A percentile compares a stretch with the other conserved stretches of the same genome.
Evolutionary conservation across 2,797 vertebrate genomes (phyloP).

Genomic region (Sebastes diaconus): DNA sequence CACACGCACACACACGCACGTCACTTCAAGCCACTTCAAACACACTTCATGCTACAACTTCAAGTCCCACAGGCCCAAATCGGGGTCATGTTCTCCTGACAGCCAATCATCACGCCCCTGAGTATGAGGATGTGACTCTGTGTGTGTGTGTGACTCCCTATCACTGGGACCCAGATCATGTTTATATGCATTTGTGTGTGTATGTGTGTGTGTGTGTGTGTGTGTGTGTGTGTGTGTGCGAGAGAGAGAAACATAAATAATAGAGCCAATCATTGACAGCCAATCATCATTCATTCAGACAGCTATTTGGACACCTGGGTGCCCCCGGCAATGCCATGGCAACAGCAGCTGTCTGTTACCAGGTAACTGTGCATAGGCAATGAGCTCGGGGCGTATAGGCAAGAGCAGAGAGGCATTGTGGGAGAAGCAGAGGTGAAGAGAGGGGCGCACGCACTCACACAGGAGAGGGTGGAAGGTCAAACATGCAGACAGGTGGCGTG

Average conservation of each 20-base stretch:
- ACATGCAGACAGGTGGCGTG: slow-evolving; percentile 36
- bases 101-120: slow-evolving; percentile 58
- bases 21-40: slow-evolving; percentile 68
- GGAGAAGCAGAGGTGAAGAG: slow-evolving; percentile 48
- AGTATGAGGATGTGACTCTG: slow-evolving; percentile 13
- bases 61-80: slow-evolving; percentile 61
- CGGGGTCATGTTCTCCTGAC: slow-evolving; percentile 68
- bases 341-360: slow-evolving; percentile 67
- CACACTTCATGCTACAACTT: slow-evolving; percentile 59
- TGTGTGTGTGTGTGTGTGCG: neutral
- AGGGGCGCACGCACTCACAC: neutral
- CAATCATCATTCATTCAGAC: slow-evolving; percentile 58
- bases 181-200: slow-evolving; percentile 21
- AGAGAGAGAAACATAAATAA: neutral
- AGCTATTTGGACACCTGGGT: slow-evolving; percentile 56
- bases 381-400: slow-evolving; percentile 31
- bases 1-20: neutral
- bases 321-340: slow-evolving; percentile 44
- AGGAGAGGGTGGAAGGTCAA: slow-evolving; percentile 39
- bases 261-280: slow-evolving; percentile 26
- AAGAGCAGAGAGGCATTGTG: slow-evolving; percentile 26
- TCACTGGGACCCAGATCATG: slow-evolving; percentile 35
- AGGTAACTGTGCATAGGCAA: slow-evolving; percentile 61
- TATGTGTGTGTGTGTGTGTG: neutral
- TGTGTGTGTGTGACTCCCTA: neutral